Percentiles rank a stretch among this genome's conserved stretches.
Evolutionary conservation across 35 echinoderm and acorn worm genomes (phyloP).

Genomic region (Stichopus chloronotus): DNA sequence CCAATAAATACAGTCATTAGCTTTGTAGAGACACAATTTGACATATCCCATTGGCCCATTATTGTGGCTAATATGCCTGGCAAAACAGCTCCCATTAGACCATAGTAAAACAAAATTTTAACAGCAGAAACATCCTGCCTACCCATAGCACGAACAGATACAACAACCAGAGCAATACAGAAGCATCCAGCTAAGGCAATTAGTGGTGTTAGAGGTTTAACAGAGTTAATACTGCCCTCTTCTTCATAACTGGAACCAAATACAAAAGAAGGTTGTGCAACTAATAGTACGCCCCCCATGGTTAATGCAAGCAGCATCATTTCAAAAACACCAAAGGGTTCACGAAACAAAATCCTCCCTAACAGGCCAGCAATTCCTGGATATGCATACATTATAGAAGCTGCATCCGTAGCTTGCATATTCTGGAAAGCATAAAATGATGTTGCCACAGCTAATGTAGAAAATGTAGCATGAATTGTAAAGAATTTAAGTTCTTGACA

Average conservation of each 20-base stretch:
- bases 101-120: constrained; percentile 48
- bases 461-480: constrained; percentile 5
- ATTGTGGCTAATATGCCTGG: background rate
- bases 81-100: background rate
- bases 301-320: background rate
- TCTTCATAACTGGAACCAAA: background rate
- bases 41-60: background rate
- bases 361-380: background rate
- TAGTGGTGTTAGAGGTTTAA: background rate
- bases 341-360: background rate
- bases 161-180: background rate
- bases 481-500: constrained; percentile 12
- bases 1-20: background rate
- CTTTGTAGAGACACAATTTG: background rate
- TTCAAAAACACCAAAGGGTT: constrained; percentile 26
- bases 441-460: background rate
- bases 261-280: constrained; percentile 39
- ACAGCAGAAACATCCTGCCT: background rate
- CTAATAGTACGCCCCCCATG: background rate
- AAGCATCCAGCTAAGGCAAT: constrained; percentile 23
- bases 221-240: background rate
- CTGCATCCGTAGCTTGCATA: constrained; percentile 23
- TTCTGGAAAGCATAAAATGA: constrained; percentile 37
- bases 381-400: constrained; percentile 34
- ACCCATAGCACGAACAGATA: constrained; percentile 8